Conservation (phyloP, 2,888 invertebrate genomes). For the Tipula helvola region DNA sequence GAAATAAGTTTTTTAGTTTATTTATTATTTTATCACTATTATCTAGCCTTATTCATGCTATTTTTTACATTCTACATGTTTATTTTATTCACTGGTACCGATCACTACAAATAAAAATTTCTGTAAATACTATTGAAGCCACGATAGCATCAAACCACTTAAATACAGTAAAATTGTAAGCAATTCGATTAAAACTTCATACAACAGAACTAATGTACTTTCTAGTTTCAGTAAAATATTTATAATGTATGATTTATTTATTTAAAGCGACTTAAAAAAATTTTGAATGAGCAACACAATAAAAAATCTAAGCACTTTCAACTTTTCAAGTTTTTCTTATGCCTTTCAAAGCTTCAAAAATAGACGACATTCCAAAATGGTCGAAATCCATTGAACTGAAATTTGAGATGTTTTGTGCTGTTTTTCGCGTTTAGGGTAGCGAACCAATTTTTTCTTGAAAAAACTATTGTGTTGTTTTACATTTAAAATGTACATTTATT, state of each 20-base stretch:
- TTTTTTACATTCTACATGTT: not conserved
- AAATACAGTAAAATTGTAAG: not conserved
- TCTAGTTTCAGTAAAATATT: not conserved
- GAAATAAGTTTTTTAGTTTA: slow-evolving; percentile 15
- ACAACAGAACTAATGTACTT: not conserved
- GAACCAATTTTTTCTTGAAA: not conserved
- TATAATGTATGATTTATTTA: not conserved
- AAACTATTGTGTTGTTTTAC: no score
- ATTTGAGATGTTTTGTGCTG: not conserved
- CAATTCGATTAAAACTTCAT: not conserved
- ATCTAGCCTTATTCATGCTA: not conserved
- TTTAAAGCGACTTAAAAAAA: not conserved
- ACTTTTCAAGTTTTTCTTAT: not conserved
- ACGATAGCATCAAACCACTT: not conserved
- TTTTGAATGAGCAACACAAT: not conserved
- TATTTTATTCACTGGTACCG: not conserved
- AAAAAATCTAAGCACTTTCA: not conserved
- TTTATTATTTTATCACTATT: not conserved
- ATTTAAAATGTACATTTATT: no score
- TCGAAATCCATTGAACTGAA: not conserved
- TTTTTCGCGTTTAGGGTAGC: not conserved
- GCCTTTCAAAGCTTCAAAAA: not conserved
- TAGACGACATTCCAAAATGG: slow-evolving; percentile 1
- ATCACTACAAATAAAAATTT: not conserved
- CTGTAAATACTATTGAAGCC: not conserved